These are phyloP conservation scores for Germaria angustata DNA, from an alignment of 2,888 invertebrate species.

Conservation along the genomic window DNA sequence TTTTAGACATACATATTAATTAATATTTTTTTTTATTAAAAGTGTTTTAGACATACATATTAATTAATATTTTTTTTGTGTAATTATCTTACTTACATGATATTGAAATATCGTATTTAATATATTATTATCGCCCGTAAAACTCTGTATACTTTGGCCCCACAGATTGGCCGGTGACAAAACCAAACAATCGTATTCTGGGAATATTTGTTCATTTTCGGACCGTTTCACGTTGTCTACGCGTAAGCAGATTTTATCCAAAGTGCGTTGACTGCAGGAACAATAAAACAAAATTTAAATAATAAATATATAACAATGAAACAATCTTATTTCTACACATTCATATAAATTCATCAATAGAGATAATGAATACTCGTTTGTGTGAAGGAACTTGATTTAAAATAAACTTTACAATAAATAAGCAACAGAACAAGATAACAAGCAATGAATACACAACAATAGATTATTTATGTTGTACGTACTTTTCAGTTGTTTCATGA, in stretches of 20 bases:
- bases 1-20: too few relatives aligned
- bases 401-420: background rate
- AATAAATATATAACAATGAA: slow-evolving; percentile 47
- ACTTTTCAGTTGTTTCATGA: slow-evolving; percentile 81
- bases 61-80: too few relatives aligned
- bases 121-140: slow-evolving; percentile 89
- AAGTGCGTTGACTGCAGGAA: slow-evolving; percentile 84
- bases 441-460: background rate
- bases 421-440: background rate
- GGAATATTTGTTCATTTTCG: slow-evolving; percentile 85
- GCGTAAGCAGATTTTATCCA: slow-evolving; percentile 91
- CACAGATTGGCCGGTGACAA: slow-evolving; percentile 97
- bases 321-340: background rate
- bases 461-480: slow-evolving; percentile 56
- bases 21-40: too few relatives aligned
- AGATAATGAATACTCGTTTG: background rate
- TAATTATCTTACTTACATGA: slow-evolving; percentile 83
- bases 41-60: too few relatives aligned
- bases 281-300: slow-evolving; percentile 23
- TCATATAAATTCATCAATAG: slow-evolving; percentile 20
- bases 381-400: background rate
- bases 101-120: slow-evolving; percentile 90
- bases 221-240: slow-evolving; percentile 88
- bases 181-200: slow-evolving; percentile 94
- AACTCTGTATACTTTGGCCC: slow-evolving; percentile 90